These are phyloP conservation scores for Arrhopalites spinosus DNA, from an alignment of 2,888 invertebrate species.

Conservation along the genomic window DNA sequence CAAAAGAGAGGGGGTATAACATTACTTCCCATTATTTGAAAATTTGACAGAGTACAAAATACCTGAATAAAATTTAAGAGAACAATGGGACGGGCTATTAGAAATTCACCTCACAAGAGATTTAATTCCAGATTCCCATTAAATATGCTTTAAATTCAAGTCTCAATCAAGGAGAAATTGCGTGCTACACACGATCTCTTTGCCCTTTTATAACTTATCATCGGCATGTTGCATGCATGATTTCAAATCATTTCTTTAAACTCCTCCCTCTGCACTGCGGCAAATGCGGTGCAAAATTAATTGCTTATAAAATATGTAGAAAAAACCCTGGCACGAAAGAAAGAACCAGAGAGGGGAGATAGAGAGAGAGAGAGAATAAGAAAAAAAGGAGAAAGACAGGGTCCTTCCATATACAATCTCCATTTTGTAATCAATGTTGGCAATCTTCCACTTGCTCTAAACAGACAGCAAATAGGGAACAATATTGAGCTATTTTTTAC, in stretches of 20 bases:
- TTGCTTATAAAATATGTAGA: conserved; percentile 23
- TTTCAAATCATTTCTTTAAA: conserved; percentile 15
- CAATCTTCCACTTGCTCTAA: conserved; percentile 24
- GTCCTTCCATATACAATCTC: neutral
- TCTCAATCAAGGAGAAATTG: conserved; percentile 15
- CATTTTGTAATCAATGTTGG: conserved; percentile 24
- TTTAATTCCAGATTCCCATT: conserved; percentile 47
- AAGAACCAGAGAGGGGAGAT: neutral
- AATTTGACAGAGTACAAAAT: neutral
- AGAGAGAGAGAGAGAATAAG: too few species aligned
- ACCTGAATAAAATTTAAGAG: too few species aligned
- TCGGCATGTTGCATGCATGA: conserved; percentile 22
- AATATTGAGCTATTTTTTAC: too few species aligned
- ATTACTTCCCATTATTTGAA: neutral
- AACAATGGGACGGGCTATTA: too few species aligned
- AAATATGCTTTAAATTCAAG: conserved; percentile 18
- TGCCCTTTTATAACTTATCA: conserved; percentile 1
- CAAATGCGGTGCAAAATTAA: conserved; percentile 21
- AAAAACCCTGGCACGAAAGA: neutral
- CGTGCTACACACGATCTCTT: neutral
- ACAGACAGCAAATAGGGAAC: conserved; percentile 8
- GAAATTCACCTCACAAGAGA: conserved; percentile 30
- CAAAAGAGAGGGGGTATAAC: neutral
- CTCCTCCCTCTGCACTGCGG: conserved; percentile 23
- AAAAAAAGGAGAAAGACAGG: neutral